Conservation (phyloP, 2,888 invertebrate genomes). For the Meghimatium bilineatum region DNA sequence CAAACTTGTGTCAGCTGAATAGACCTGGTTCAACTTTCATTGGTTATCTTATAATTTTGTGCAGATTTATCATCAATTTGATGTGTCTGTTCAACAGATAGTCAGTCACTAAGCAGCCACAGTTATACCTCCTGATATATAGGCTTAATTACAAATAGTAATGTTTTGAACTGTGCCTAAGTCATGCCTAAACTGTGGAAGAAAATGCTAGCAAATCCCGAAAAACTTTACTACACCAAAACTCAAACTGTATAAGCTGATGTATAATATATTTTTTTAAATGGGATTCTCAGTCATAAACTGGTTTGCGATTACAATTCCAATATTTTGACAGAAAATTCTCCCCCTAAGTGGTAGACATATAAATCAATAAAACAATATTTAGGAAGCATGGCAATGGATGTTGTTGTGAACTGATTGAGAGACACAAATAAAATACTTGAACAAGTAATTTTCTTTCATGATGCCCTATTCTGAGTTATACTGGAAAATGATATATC, state of each 20-base stretch:
- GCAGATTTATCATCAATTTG: too few species aligned
- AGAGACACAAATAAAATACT: neutral
- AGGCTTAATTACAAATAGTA: too few species aligned
- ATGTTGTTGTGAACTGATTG: neutral
- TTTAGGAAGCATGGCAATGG: neutral
- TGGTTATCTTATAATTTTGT: too few species aligned
- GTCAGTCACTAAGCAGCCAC: too few species aligned
- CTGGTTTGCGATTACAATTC: neutral
- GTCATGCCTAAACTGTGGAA: too few species aligned
- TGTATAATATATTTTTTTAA: neutral
- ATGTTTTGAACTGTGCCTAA: too few species aligned
- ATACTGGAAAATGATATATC: neutral
- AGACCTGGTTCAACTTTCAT: too few species aligned
- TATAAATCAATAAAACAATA: neutral
- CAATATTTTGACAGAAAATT: neutral
- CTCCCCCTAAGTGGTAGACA: too few species aligned
- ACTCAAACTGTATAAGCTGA: neutral
- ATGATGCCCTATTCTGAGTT: constrained; percentile 18
- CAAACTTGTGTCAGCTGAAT: too few species aligned
- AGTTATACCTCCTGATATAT: too few species aligned
- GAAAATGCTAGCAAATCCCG: too few species aligned
- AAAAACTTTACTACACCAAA: neutral
- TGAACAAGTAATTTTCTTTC: neutral
- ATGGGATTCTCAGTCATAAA: neutral
- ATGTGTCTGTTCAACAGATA: too few species aligned